Conservation (phyloP, 2,113 vertebrate species). For the Pseudopipra pipra region DNA sequence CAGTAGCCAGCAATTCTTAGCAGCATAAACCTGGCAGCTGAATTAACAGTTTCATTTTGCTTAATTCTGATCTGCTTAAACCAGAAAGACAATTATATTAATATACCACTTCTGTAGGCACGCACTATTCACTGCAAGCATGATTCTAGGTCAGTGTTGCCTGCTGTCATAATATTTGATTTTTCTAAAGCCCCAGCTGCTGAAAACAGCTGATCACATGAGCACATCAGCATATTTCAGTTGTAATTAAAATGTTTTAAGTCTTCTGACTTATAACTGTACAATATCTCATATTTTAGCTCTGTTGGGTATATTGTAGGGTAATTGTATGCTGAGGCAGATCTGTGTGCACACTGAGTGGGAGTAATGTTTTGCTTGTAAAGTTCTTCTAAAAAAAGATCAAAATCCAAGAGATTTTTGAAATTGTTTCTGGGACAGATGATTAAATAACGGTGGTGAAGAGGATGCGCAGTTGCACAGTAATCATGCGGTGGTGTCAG, state of each 20-base stretch:
- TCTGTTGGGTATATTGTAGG: not conserved
- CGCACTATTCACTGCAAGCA: not conserved
- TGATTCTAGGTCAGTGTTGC: slow-evolving; percentile 12
- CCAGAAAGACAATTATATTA: not conserved
- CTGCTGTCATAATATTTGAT: not conserved
- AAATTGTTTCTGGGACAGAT: not conserved
- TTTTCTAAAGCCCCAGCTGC: not conserved
- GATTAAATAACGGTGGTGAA: not conserved
- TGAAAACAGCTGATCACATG: not conserved
- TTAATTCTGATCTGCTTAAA: slow-evolving; percentile 5
- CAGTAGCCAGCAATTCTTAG: not conserved
- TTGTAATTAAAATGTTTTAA: not conserved
- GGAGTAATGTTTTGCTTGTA: not conserved
- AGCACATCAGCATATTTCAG: not conserved
- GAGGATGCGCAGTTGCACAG: accelerated
- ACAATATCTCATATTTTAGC: not conserved
- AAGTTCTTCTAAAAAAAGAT: not conserved
- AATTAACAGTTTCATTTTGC: slow-evolving; percentile 16
- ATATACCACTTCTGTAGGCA: not conserved
- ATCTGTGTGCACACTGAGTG: not conserved
- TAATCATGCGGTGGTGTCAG: not conserved
- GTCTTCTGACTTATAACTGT: not conserved
- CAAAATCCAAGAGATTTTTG: not conserved
- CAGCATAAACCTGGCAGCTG: not conserved
- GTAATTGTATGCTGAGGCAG: not conserved